Percentiles rank a stretch among this genome's conserved stretches.
These are phyloP conservation scores for Mya arenaria DNA, from an alignment of 1,140 invertebrate genomes.

Conservation along the genomic window DNA sequence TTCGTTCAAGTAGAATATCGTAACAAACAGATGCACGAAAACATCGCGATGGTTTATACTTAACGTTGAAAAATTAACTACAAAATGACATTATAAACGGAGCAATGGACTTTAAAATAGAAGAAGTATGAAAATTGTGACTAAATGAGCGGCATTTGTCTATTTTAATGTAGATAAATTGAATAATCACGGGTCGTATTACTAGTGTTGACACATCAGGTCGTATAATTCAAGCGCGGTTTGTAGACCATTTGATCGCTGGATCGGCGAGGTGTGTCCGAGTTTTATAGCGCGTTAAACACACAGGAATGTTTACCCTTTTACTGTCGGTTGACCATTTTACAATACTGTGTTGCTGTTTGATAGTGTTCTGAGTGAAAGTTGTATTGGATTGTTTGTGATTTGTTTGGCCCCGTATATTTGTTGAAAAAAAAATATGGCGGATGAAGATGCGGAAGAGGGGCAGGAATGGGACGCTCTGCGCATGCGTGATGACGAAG, in stretches of 20 bases:
- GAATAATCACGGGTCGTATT: background rate
- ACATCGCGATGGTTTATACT: no score
- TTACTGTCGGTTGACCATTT: slow-evolving; percentile 15
- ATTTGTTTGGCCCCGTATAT: no score
- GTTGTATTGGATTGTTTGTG: no score
- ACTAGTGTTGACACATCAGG: background rate
- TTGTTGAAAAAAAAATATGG: slow-evolving; percentile 15
- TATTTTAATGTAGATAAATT: no score
- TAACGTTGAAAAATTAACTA: no score
- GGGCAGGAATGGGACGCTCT: slow-evolving; percentile 62
- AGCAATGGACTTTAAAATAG: no score
- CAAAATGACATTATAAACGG: no score
- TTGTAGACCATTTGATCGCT: background rate
- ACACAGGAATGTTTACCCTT: slow-evolving; percentile 50
- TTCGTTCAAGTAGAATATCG: no score
- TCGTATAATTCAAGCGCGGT: background rate
- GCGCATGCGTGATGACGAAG: slow-evolving; percentile 72
- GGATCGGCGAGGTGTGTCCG: slow-evolving; percentile 43
- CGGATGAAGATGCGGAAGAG: slow-evolving; percentile 36
- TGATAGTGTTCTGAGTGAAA: no score
- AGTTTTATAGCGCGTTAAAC: slow-evolving; percentile 43
- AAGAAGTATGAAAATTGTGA: no score
- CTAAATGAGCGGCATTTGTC: no score
- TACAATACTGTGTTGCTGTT: slow-evolving; percentile 5
- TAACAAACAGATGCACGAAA: no score